Evolutionary conservation across 2,113 vertebrate species (phyloP).

Genomic region (Acrocephalus arundinaceus): DNA sequence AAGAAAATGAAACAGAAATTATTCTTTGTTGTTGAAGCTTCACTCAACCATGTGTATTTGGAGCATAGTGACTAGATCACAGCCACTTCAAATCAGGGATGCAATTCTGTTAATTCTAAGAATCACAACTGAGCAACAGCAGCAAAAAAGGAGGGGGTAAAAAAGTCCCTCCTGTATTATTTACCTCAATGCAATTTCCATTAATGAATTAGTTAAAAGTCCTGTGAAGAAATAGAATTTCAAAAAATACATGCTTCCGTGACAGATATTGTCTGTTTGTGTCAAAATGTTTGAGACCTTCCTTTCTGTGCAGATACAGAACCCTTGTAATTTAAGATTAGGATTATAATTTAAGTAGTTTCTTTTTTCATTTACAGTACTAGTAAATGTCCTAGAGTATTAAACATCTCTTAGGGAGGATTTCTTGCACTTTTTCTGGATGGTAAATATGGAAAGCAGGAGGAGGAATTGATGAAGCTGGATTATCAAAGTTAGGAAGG

Average conservation of each 20-base stretch:
- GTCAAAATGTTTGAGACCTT: not conserved
- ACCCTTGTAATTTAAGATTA: not conserved
- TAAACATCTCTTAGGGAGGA: not conserved
- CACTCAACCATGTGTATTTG: not conserved
- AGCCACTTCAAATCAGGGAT: not conserved
- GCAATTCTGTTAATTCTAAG: not conserved
- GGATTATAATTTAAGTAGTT: not conserved
- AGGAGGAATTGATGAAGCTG: not conserved
- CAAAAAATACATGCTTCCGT: not conserved
- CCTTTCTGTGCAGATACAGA: not conserved
- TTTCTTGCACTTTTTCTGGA: not conserved
- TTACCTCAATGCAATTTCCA: not conserved
- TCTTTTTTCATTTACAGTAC: not conserved
- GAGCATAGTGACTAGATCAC: not conserved
- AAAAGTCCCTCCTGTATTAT: not conserved
- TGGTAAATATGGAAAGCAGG: not conserved
- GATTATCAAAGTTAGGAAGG: not conserved
- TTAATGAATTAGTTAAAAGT: not conserved
- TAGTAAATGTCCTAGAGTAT: not conserved
- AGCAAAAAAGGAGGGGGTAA: not conserved
- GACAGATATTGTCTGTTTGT: not conserved
- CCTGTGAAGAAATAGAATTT: not conserved
- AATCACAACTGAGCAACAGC: not conserved
- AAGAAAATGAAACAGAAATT: not conserved
- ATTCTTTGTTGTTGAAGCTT: not conserved